Conservation (phyloP, 2,888 invertebrate genomes). For the Stomorhina lunata region DNA sequence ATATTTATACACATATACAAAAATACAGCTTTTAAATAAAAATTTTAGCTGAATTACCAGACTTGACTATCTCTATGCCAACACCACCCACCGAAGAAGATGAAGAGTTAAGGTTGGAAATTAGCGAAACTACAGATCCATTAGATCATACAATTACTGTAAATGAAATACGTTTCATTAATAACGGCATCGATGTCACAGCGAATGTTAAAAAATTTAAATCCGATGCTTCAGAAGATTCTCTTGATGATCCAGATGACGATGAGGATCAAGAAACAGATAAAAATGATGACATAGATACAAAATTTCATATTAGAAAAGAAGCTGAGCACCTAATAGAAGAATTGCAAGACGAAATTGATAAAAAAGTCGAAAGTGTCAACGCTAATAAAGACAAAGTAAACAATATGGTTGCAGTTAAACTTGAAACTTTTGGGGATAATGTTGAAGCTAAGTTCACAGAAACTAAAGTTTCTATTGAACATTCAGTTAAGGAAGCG, state of each 20-base stretch:
- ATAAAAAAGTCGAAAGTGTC: conserved; percentile 33
- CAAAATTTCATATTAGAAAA: conserved; percentile 67
- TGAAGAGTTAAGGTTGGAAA: conserved; percentile 77
- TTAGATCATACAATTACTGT: conserved; percentile 73
- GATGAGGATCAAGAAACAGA: conserved; percentile 66
- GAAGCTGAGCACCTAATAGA: conserved; percentile 51
- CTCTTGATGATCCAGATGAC: conserved; percentile 66
- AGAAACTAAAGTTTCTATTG: conserved; percentile 42
- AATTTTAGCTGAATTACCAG: conserved; percentile 38
- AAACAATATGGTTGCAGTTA: conserved; percentile 8
- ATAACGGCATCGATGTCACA: conserved; percentile 79
- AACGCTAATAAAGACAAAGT: conserved; percentile 10
- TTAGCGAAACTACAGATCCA: conserved; percentile 74
- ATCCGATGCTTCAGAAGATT: conserved; percentile 64
- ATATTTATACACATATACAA: not conserved
- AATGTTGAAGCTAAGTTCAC: conserved; percentile 36
- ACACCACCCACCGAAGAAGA: conserved; percentile 76
- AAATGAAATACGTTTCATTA: conserved; percentile 79
- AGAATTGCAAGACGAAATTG: conserved; percentile 59
- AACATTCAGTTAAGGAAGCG: conserved; percentile 33
- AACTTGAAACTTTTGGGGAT: conserved; percentile 43
- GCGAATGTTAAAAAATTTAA: conserved; percentile 73
- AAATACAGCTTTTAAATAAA: too few relatives aligned
- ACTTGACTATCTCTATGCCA: conserved; percentile 69
- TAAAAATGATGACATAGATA: conserved; percentile 60